Evolutionary conservation across 2,113 vertebrate genomes (phyloP).

Genomic region (Motacilla alba): DNA sequence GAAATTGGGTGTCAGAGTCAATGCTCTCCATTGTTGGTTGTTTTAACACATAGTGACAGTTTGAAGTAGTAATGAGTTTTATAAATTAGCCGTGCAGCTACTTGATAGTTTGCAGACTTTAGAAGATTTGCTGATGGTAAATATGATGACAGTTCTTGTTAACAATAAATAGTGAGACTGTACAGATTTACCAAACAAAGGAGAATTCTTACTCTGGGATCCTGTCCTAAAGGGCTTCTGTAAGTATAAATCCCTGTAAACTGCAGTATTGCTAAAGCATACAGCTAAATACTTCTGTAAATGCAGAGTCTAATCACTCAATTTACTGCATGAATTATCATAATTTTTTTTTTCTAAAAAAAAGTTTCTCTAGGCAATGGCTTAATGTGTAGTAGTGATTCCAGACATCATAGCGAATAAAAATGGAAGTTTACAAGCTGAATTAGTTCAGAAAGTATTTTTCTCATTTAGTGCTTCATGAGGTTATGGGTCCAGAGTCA

Average conservation of each 20-base stretch:
- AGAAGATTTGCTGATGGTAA: not conserved
- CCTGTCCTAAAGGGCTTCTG: not conserved
- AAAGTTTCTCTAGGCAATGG: not conserved
- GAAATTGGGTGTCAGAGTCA: not conserved
- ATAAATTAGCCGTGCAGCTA: not conserved
- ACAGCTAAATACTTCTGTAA: not conserved
- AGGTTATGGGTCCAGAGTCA: not conserved
- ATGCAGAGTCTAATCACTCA: not conserved
- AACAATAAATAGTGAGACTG: not conserved
- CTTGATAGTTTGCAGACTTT: not conserved
- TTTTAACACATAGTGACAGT: not conserved
- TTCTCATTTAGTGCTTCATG: not conserved
- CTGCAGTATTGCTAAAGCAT: not conserved
- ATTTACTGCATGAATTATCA: not conserved
- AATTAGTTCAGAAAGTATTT: not conserved
- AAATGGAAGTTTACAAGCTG: not conserved
- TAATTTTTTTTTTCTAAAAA: not conserved
- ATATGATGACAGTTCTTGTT: conserved; percentile 7
- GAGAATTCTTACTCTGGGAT: not conserved
- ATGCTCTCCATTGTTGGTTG: not conserved
- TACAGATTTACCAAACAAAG: conserved; percentile 9
- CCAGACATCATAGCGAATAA: not conserved
- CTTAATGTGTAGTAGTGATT: not conserved
- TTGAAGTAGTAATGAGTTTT: not conserved
- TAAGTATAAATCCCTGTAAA: not conserved